These are phyloP conservation scores for Callocephalon fimbriatum DNA, from an alignment of 2,113 vertebrate genomes.

Conservation along the genomic window DNA sequence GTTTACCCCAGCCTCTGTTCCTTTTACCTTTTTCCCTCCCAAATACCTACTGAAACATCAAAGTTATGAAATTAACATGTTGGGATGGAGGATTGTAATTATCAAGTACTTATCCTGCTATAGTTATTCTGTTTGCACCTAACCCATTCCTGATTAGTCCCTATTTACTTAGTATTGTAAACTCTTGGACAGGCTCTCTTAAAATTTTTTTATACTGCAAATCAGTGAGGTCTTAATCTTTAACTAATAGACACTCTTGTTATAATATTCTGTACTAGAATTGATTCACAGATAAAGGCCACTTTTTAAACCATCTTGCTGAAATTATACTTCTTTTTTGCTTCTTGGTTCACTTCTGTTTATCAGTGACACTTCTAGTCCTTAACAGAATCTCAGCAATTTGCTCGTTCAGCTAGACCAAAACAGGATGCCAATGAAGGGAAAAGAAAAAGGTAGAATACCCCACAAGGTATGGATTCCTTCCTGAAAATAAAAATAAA, in stretches of 20 bases:
- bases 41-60: neutral
- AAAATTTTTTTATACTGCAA: neutral
- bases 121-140: neutral
- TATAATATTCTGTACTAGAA: neutral
- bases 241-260: neutral
- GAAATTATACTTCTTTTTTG: neutral
- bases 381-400: slow-evolving; percentile 86
- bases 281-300: neutral
- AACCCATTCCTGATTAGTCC: neutral
- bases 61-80: neutral
- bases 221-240: neutral
- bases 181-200: neutral
- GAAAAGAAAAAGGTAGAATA: slow-evolving; percentile 73
- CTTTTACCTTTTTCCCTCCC: neutral
- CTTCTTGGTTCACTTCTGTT: neutral
- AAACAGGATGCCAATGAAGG: slow-evolving; percentile 84
- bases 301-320: neutral
- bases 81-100: neutral
- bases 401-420: slow-evolving; percentile 94
- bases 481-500: neutral
- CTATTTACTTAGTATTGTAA: neutral
- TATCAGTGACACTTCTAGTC: neutral
- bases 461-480: slow-evolving; percentile 66
- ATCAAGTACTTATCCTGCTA: neutral
- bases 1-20: neutral